Percentiles rank a stretch among this genome's conserved stretches.
These are phyloP conservation scores for Lagorchestes hirsutus DNA, from an alignment of 2,797 vertebrate genomes.

Conservation along the genomic window DNA sequence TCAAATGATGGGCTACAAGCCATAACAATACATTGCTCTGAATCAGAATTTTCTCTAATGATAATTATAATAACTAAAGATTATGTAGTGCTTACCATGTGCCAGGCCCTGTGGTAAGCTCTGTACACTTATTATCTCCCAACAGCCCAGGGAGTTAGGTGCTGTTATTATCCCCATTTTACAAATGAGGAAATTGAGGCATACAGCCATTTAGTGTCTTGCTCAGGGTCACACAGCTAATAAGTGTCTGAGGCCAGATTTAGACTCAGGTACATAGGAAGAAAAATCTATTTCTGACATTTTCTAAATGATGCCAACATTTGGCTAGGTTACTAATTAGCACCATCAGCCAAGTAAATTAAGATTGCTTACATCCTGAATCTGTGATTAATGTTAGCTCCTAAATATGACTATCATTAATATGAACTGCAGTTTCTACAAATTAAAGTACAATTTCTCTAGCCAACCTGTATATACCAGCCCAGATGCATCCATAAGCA, in stretches of 20 bases:
- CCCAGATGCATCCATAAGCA: not conserved
- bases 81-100: not conserved
- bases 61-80: not conserved
- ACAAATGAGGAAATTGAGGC: not conserved
- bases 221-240: not conserved
- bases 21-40: not conserved
- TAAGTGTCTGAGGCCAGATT: not conserved
- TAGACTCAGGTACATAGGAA: not conserved
- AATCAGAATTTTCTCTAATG: not conserved
- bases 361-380: not conserved
- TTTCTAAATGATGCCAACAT: not conserved
- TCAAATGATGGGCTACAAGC: not conserved
- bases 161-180: not conserved
- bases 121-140: not conserved
- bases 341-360: not conserved
- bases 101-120: not conserved
- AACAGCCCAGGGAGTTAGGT: not conserved
- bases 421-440: not conserved
- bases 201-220: not conserved
- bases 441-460: not conserved
- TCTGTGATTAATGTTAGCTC: not conserved
- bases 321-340: constrained; percentile 25
- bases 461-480: not conserved
- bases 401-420: not conserved
- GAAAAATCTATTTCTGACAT: not conserved